These are phyloP conservation scores for Ophion obscuratus DNA, from an alignment of 2,888 invertebrate genomes.

Conservation along the genomic window DNA sequence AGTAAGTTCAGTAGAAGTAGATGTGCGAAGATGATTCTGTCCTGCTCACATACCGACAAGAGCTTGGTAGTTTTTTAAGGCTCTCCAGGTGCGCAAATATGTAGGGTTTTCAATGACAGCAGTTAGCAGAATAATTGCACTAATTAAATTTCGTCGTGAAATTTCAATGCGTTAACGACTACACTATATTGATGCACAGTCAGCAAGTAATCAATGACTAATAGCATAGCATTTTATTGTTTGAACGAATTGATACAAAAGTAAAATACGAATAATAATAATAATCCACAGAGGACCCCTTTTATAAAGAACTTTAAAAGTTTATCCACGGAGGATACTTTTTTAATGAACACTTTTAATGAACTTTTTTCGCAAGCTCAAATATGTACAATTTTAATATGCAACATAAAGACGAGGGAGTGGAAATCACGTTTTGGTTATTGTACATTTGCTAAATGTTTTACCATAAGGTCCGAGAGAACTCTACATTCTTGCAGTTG, in stretches of 20 bases:
- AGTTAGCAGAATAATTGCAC: neutral
- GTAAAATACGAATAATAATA: neutral
- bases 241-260: no score
- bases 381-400: no score
- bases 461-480: neutral
- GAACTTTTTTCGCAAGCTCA: no score
- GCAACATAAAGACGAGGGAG: no score
- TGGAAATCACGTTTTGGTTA: neutral
- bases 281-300: no score
- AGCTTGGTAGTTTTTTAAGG: no score
- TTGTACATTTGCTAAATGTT: slow-evolving; percentile 7
- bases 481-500: slow-evolving; percentile 12
- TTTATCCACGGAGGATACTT: no score
- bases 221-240: neutral
- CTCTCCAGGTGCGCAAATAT: neutral
- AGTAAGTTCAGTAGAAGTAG: neutral
- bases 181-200: neutral
- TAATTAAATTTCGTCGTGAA: neutral
- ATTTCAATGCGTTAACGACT: neutral
- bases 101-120: neutral
- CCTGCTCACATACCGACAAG: no score
- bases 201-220: neutral
- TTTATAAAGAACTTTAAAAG: no score
- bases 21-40: neutral
- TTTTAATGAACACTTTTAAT: no score